Evolutionary conservation across 2,113 vertebrate species (phyloP).

Genomic region (Nothoprocta perdicaria): DNA sequence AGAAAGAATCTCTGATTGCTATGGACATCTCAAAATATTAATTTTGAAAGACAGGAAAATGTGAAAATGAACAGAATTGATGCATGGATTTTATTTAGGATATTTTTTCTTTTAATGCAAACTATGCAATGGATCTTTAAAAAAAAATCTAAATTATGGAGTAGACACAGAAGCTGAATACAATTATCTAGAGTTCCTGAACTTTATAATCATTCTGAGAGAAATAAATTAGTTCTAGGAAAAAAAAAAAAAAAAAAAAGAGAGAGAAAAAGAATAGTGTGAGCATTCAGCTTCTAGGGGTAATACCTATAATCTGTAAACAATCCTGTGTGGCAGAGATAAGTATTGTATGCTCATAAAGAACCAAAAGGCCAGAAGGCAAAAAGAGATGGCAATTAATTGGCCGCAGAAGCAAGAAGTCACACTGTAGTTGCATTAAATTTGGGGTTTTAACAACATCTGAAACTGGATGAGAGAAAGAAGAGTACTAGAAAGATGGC

Average conservation of each 20-base stretch:
- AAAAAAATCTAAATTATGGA: neutral
- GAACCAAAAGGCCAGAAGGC: neutral
- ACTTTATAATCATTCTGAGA: neutral
- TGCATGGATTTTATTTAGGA: neutral
- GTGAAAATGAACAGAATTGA: neutral
- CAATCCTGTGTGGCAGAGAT: neutral
- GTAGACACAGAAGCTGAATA: neutral
- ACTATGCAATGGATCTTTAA: neutral
- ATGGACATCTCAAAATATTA: neutral
- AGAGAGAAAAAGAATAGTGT: neutral
- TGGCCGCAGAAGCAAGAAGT: slow-evolving; percentile 36
- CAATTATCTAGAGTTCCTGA: neutral
- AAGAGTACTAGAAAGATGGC: neutral
- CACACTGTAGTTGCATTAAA: neutral
- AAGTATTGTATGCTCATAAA: neutral
- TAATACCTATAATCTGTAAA: slow-evolving; percentile 35
- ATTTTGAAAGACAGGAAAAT: neutral
- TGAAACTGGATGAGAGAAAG: slow-evolving; percentile 9
- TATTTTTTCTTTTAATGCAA: slow-evolving; percentile 5
- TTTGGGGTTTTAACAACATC: slow-evolving; percentile 8
- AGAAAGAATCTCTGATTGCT: neutral
- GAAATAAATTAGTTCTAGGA: neutral
- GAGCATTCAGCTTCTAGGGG: neutral
- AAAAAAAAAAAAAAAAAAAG: neutral
- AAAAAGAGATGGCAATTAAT: slow-evolving; percentile 25